A percentile compares a stretch with the other conserved stretches of the same genome.
Evolutionary conservation across 2,888 invertebrate species (phyloP).

Genomic region (Mimumesa dahlbomi): DNA sequence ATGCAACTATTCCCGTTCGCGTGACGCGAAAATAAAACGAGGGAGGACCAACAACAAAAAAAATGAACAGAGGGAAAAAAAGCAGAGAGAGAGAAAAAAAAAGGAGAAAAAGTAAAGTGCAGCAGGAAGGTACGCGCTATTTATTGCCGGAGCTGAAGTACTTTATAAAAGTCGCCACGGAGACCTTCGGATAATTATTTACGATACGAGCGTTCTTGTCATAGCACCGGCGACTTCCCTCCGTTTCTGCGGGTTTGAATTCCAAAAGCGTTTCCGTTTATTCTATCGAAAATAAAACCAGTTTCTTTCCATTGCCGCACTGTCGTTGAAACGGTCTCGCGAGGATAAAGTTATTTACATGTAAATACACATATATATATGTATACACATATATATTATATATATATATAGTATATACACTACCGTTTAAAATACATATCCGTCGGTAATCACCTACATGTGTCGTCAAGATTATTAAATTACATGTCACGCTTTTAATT

Average conservation of each 20-base stretch:
- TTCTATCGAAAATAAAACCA: not conserved
- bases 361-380: no score
- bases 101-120: not conserved
- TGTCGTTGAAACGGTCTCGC: no score
- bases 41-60: no score
- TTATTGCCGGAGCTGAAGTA: not conserved
- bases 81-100: not conserved
- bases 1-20: slow-evolving; percentile 1
- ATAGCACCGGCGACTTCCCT: not conserved
- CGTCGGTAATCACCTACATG: not conserved
- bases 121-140: not conserved
- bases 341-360: no score
- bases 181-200: slow-evolving; percentile 9
- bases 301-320: not conserved
- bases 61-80: no score
- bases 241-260: not conserved
- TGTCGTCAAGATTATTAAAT: no score
- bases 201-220: not conserved
- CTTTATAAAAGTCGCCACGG: not conserved
- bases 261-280: not conserved
- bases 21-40: not conserved
- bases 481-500: not conserved
- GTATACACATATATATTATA: no score
- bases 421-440: not conserved
- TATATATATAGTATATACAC: no score